Evolutionary conservation across 2,888 invertebrate species (phyloP), one percentile per base, ranked within the genome.

Genomic region (Diabrotica balteata): DNA sequence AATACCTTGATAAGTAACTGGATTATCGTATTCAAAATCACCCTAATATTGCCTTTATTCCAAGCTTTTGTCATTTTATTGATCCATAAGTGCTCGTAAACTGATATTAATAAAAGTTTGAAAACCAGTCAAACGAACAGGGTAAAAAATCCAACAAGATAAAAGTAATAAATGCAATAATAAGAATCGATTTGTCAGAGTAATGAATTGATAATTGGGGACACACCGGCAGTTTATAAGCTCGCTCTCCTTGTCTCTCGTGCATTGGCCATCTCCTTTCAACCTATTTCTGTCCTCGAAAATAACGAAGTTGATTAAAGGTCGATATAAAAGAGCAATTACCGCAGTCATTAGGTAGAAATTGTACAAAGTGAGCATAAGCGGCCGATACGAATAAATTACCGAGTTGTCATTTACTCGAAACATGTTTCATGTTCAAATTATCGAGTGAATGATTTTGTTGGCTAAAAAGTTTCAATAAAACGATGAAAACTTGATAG

Each of bases 271-370:
- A 42, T 42, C 43, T 54, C n/a, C 32, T 54, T 7, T n/a, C 42
- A 10, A 3, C n/a, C 32, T n/a, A 42, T 9, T 54, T 22, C 54
- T 17, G n/a, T 42, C 42, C 54, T 54, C 54, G 22, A 53, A 52
- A 46, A 61, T 53, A 61, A 53, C 53, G 53, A 53, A 53, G 52
- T 61, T 61, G 61, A 61, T 61, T 61, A 53, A 51, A 61, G 53
- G 61, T 61, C 46, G 61, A 53, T 46, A 22, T 45, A 53, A 61
- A 61, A 61, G 61, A 61, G 52, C 52, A 61, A 61, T 61, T 61
- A 61, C 53, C 46, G 61, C 53, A 53, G 22, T 52, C 52, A 61
- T 60, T 60, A 61, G 22, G 46, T 46, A 46, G 53, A 53, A 53
- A 52, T 60, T 60, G 60, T 60, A 43, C 60, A 60, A 60, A 60